Percentiles rank a stretch among this genome's conserved stretches.
Evolutionary conservation across 2,888 invertebrate species (phyloP).

Genomic region (Aricia artaxerxes): DNA sequence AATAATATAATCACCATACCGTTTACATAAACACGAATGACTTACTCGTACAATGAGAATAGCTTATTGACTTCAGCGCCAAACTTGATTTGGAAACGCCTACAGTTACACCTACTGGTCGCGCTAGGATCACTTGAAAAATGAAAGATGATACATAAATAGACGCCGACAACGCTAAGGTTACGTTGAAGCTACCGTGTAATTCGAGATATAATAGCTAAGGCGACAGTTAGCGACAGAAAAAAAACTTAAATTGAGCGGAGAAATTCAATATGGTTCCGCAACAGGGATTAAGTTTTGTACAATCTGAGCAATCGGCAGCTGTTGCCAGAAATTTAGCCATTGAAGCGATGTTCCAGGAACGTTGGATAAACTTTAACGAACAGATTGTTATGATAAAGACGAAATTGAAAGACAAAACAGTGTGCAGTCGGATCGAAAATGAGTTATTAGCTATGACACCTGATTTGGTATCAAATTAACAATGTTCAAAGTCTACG

Average conservation of each 20-base stretch:
- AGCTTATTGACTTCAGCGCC: slow-evolving; percentile 38
- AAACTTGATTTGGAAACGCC: slow-evolving; percentile 63
- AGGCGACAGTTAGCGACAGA: slow-evolving; percentile 70
- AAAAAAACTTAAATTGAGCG: slow-evolving; percentile 70
- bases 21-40: background rate
- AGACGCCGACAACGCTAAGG: slow-evolving; percentile 47
- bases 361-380: slow-evolving; percentile 53
- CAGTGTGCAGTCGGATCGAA: slow-evolving; percentile 23
- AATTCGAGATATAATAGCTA: slow-evolving; percentile 69
- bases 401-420: slow-evolving; percentile 36
- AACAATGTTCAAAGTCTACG: background rate
- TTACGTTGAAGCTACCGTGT: slow-evolving; percentile 72
- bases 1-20: background rate
- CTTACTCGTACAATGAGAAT: background rate
- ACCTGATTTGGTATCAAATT: background rate
- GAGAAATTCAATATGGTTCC: slow-evolving; percentile 73
- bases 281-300: slow-evolving; percentile 76
- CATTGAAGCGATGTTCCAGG: slow-evolving; percentile 60
- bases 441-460: slow-evolving; percentile 40
- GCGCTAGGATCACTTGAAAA: slow-evolving; percentile 46
- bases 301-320: slow-evolving; percentile 72
- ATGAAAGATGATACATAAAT: slow-evolving; percentile 43
- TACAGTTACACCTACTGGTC: slow-evolving; percentile 53
- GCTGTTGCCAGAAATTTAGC: slow-evolving; percentile 70
- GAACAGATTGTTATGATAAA: slow-evolving; percentile 48